These are phyloP conservation scores for Sycophila texana DNA, from an alignment of 2,888 invertebrate genomes.

Conservation along the genomic window DNA sequence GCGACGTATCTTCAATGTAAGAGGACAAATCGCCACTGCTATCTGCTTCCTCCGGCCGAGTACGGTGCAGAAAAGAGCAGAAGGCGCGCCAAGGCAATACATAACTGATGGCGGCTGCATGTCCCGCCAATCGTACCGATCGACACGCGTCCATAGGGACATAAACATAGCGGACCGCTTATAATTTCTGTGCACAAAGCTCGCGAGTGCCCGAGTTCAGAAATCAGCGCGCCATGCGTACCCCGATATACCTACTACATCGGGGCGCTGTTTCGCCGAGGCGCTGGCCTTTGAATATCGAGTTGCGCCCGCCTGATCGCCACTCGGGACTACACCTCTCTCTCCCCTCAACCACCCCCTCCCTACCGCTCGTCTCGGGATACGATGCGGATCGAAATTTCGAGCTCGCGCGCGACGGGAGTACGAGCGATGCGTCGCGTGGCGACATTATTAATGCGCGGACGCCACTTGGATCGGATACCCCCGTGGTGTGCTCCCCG, in stretches of 20 bases:
- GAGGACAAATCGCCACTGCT: too few species aligned
- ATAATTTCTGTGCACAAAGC: not conserved
- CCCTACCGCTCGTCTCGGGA: too few species aligned
- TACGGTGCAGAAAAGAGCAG: too few species aligned
- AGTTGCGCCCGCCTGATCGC: conserved; percentile 25
- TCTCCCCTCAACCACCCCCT: too few species aligned
- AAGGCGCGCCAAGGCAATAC: too few species aligned
- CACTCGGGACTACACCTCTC: not conserved
- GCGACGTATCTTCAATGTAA: too few species aligned
- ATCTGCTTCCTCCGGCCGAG: too few species aligned
- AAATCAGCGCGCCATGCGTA: not conserved
- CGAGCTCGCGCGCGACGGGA: not conserved
- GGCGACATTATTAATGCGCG: not conserved
- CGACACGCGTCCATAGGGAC: not conserved
- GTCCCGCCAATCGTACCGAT: conserved; percentile 9
- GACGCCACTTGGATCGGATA: too few species aligned
- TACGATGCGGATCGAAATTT: conserved; percentile 3
- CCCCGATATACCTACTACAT: not conserved
- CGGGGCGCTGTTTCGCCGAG: too few species aligned
- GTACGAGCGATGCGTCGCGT: not conserved
- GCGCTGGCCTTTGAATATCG: conserved; percentile 40
- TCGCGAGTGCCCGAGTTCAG: not conserved
- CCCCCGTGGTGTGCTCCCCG: too few species aligned
- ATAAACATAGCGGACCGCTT: too few species aligned
- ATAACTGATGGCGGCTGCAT: too few species aligned